Percentiles rank a stretch among this genome's conserved stretches.
phyloP scores from a whole-genome alignment of 2,888 invertebrate species.

The Eucera pruinosa region DNA sequence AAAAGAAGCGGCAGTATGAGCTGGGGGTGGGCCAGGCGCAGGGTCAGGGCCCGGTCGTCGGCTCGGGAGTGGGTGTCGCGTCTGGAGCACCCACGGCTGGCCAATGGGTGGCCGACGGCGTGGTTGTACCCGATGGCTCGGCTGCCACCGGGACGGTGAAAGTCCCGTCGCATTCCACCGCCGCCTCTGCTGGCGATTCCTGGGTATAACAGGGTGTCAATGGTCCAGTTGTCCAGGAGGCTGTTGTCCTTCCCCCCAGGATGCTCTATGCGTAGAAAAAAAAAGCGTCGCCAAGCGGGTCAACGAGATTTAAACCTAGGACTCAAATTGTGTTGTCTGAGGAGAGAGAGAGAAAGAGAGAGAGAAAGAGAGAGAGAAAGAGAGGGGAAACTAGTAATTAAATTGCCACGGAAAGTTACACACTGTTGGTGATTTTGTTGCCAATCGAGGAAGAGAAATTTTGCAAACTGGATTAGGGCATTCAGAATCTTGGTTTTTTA shows the following conservation, averaged over 20 bases:
- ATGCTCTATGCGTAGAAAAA: constrained; percentile 24
- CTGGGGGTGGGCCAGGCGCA: constrained; percentile 83
- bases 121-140: constrained; percentile 67
- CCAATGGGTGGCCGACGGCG: constrained; percentile 75
- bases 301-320: no score
- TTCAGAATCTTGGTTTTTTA: no score
- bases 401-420: no score
- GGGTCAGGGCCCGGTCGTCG: constrained; percentile 73
- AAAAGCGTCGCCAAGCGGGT: background rate
- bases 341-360: no score
- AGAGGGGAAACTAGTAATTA: no score
- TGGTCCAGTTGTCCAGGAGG: constrained; percentile 26
- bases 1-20: constrained; percentile 85
- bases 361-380: no score
- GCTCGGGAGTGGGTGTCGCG: constrained; percentile 70
- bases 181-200: constrained; percentile 84
- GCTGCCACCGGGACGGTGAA: constrained; percentile 73
- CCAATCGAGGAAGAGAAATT: no score
- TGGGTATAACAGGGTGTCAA: constrained; percentile 83
- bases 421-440: no score
- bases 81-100: constrained; percentile 63
- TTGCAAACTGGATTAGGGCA: no score
- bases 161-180: constrained; percentile 79
- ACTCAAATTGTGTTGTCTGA: no score
- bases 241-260: constrained; percentile 36